Base-by-base conservation (phyloP, 2,888 invertebrate genomes). In the Cosmopolites sordidus region DNA sequence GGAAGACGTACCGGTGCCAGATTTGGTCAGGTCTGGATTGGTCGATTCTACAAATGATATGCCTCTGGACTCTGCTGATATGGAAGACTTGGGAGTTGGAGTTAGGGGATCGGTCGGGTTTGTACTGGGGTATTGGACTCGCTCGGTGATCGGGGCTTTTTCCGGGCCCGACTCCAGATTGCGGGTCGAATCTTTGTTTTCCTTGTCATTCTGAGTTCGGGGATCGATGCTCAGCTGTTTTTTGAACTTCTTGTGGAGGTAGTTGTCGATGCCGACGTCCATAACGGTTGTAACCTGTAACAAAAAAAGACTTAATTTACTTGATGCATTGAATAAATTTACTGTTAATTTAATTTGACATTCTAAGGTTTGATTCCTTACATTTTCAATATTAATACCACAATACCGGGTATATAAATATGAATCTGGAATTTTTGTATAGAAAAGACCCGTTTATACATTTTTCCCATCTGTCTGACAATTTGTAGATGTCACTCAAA, bases 211-310 rank as follows among this genome's bases (percentile, higher is more conserved):
- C 30, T 48, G 43, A 8, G 22, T 30, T n/a, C n/a, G 15, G 15
- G 43, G 51, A 12, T 47, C 58, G 82, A 83, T 72, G 86, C 89
- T 73, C 53, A 72, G 63, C 79, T 91, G 83, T 75, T 92, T 91
- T 77, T 93, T 92, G 76, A 93, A 92, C 75, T 92, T 93, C 76
- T 93, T 93, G 75, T 93, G 92, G 73, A 91, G 80, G 78, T 92
- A 92, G 74, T 86, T 88, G 65, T 73, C 73, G 62, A 64, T 63
- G 60, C 65, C 63, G 57, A 66, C 67, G 70, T 73, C 73, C 73
- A 73, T 73, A 64, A 67, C 68, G 48, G 43, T 59, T 33, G 12
- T 33, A 59, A 43, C 45, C 43, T 40, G 40, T 2, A 40, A 40
- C n/a, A n/a, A n/a, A n/a, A n/a, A n/a, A n/a, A n/a, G n/a, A n/a